phyloP scores from a whole-genome alignment of 2,113 vertebrate species.

The Rhinolophus sinicus region DNA sequence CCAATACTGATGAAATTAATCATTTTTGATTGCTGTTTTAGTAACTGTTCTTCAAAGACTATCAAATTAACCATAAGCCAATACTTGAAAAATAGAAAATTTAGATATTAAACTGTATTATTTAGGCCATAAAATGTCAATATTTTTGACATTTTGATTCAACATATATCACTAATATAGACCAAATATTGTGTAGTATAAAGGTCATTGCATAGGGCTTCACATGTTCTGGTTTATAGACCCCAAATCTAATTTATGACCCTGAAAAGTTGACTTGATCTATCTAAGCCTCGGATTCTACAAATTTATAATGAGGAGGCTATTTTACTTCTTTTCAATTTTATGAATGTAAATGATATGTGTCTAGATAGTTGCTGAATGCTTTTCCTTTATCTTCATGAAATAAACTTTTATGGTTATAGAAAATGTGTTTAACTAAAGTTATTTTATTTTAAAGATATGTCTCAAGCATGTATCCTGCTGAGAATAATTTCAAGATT shows the following conservation, averaged over 20 bases:
- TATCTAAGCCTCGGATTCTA: neutral
- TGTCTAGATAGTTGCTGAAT: neutral
- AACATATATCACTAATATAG: neutral
- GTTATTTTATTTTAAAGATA: constrained; percentile 22
- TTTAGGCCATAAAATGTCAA: neutral
- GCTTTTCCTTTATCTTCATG: constrained; percentile 29
- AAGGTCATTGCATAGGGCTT: neutral
- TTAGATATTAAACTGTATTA: neutral
- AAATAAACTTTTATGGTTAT: constrained; percentile 20
- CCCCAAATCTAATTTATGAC: neutral
- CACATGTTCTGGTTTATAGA: neutral
- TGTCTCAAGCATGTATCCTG: neutral
- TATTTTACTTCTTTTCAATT: constrained; percentile 21
- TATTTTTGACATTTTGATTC: neutral
- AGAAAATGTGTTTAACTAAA: constrained; percentile 31
- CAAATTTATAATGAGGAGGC: neutral
- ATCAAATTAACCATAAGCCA: constrained; percentile 54
- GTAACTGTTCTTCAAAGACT: constrained; percentile 41
- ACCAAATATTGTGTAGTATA: neutral
- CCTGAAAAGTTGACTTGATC: neutral
- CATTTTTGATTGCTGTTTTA: constrained; percentile 58
- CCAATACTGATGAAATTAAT: constrained; percentile 62
- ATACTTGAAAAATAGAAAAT: constrained; percentile 43
- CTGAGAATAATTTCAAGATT: neutral
- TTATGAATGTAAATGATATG: neutral